Evolutionary conservation across 2,797 vertebrate species (phyloP), one percentile per base, ranked within the genome.

Genomic region (Chromobotia macracanthus): DNA sequence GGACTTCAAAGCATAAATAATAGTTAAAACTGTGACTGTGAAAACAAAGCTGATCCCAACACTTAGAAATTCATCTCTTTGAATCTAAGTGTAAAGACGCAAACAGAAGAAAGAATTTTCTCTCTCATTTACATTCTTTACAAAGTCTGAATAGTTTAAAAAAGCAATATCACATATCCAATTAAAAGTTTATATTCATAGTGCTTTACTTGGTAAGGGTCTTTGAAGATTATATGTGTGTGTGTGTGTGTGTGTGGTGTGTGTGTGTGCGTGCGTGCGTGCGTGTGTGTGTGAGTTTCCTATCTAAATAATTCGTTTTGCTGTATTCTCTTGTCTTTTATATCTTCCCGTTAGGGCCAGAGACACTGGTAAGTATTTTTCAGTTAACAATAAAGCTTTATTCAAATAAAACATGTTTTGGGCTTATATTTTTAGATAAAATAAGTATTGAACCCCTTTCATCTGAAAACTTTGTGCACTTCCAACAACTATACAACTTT

Each of bases 181-280:
- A 87, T 88, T 86, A 88, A 88, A 88, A 82, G 84, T 86, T 85
- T 79, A 82, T 69, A 68, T 71, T 51, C 79, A 46, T 63, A 79
- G 76, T 82, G 76, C 61, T 11, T 80, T 79, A 85, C 35, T 70
- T 79, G 55, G 18, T 73, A 60, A 80, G 74, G 72, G 73, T 41
- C 84, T 87, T 89, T 89, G 80, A 89, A 86, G 83, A 80, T 66
- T 77, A 13, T 46, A 31, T 31, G 4, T 50, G 56, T 70, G 74
- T 84, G 72, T 60, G 53, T 70, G n/a, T 58, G 13, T 72, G 16
- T 56, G 6, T 68, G 28, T 70, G 31, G 53, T 70, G n/a, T 58
- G 13, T 72, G 16, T 56, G 6, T 68, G 28, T 70, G 31, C 5
- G 31, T 31, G 31, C 5, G 31, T 31, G 31, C 5, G 1, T 31